Base-by-base conservation (phyloP, 2,797 vertebrate species). In the Neoniphon sammara region DNA sequence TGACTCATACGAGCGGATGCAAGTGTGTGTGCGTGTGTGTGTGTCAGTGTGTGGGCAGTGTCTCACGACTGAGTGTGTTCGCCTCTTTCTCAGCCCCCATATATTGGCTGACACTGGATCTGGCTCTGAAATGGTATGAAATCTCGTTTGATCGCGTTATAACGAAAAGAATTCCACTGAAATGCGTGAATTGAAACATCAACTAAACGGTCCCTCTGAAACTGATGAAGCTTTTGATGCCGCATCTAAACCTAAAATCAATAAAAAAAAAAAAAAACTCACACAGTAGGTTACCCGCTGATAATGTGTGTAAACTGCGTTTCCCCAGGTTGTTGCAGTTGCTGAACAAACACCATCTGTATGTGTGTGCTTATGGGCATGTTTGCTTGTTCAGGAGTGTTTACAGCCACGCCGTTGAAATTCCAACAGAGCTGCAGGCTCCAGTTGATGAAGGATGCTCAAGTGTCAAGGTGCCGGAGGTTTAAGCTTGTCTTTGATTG, bases 311-410 rank as follows among this genome's bases (percentile, higher is more conserved):
- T 61, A 44, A 77, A 56, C 27, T 6, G 55, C 0, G 58, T 70
- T 47, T 75, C 85, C 82, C 79, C 76, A 46, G 76, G 82, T 87
- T 87, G 80, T 80, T 84, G 73, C 70, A 61, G 70, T 56, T 68
- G 75, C 60, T 86, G 75, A 85, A 73, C 69, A 81, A 86, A 83
- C 79, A 70, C 67, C 84, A 80, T 85, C 80, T 90, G 89, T 47
- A 2, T 80, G 87, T 84, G 77, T 87, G 39, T 46, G 34, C 49
- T 14, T 39, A 31, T 39, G 27, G 15, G 34, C 21, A 8, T 63
- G 17, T 49, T 30, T 23, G 44, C n/a, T 27, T 20, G 75, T 55
- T 70, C 42, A 46, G 71, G 47, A 73, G 67, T 34, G 42, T 52
- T 5, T 84, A 78, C 56, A 77, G 80, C 78, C 59, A 1, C 50